These are phyloP conservation scores for Anthoscopus minutus DNA, from an alignment of 2,113 vertebrate species.

Conservation along the genomic window DNA sequence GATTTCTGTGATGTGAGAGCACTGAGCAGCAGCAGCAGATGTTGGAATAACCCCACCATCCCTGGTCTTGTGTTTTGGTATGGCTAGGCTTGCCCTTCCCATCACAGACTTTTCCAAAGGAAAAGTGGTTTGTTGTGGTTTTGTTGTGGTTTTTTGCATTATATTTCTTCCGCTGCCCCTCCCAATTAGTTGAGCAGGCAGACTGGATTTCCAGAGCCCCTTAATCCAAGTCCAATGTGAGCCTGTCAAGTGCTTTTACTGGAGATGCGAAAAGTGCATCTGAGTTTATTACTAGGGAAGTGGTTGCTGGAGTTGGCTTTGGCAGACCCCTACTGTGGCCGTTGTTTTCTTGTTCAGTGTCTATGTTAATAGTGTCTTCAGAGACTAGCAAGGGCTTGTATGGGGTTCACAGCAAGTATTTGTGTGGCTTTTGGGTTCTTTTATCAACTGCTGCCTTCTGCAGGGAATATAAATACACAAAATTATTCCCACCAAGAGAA, in stretches of 20 bases:
- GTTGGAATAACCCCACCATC: neutral
- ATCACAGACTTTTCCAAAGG: neutral
- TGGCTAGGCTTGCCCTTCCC: neutral
- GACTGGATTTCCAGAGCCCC: neutral
- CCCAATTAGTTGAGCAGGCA: neutral
- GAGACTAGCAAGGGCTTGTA: neutral
- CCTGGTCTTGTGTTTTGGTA: neutral
- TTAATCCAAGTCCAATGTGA: neutral
- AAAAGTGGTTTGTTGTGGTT: too few relatives aligned
- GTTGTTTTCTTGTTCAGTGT: neutral
- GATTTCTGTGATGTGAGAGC: neutral
- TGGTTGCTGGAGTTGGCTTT: neutral
- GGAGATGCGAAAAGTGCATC: neutral
- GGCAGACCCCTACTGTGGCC: neutral
- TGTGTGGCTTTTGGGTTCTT: neutral
- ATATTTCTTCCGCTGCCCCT: neutral
- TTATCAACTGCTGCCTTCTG: neutral
- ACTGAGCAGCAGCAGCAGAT: neutral
- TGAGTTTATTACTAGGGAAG: neutral
- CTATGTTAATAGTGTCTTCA: neutral
- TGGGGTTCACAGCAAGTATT: neutral
- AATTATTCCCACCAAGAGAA: neutral
- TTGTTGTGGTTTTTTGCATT: too few relatives aligned
- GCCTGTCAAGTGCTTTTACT: conserved; percentile 18
- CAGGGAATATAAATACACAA: neutral